A percentile compares a stretch with the other conserved stretches of the same genome.
These are phyloP conservation scores for Actinernus sp. DNA, from an alignment of 92 coral and sea anemone genomes.

Conservation along the genomic window DNA sequence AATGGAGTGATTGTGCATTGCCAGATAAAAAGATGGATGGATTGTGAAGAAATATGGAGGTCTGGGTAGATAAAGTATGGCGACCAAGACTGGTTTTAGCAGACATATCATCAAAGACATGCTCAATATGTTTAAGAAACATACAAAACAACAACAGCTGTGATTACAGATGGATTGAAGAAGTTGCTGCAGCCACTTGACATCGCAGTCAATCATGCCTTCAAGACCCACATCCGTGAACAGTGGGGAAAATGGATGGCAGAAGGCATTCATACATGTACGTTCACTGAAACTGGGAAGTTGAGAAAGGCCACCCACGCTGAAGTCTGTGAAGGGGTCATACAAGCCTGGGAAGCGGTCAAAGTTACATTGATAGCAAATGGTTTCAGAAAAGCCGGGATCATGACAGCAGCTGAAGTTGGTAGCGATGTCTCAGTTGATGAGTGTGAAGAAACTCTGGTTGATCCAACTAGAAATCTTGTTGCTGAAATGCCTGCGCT, in stretches of 20 bases:
- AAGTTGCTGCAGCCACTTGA: constrained; percentile 51
- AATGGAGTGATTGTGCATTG: too few relatives aligned
- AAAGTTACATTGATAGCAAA: constrained; percentile 26
- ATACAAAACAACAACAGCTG: constrained; percentile 55
- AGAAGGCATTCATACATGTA: constrained; percentile 42
- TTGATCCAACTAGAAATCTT: too few relatives aligned
- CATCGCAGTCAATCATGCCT: constrained; percentile 50
- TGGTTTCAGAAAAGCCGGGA: too few relatives aligned
- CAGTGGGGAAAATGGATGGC: constrained; percentile 61
- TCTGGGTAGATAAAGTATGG: constrained; percentile 56
- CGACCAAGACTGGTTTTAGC: constrained; percentile 45
- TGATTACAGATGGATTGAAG: constrained; percentile 49
- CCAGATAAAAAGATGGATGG: too few relatives aligned
- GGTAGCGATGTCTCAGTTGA: too few relatives aligned
- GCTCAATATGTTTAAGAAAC: constrained; percentile 23
- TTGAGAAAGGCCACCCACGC: constrained; percentile 38
- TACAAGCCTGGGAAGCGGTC: constrained; percentile 38
- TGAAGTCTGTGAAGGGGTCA: constrained; percentile 42
- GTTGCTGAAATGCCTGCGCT: too few relatives aligned
- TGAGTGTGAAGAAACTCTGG: too few relatives aligned
- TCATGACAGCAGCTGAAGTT: too few relatives aligned
- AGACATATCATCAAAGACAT: constrained; percentile 34
- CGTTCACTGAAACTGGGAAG: constrained; percentile 31
- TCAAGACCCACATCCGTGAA: constrained; percentile 28
- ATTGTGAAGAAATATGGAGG: constrained; percentile 56